Percentiles rank a stretch among this genome's conserved stretches.
Evolutionary conservation across 2,113 vertebrate genomes (phyloP).

Genomic region (Athene cunicularia): DNA sequence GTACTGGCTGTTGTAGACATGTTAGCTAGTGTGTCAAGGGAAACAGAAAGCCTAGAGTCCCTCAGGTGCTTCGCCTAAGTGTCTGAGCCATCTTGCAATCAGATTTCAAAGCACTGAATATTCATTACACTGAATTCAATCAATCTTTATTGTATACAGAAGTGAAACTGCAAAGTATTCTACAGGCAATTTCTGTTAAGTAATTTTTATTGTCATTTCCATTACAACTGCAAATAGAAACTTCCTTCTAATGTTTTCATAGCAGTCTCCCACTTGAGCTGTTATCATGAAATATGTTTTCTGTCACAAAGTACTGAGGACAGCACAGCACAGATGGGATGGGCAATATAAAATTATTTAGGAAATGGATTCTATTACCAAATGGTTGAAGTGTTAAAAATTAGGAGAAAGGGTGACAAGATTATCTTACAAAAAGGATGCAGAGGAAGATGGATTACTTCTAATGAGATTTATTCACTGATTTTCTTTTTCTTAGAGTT

Average conservation of each 20-base stretch:
- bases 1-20: neutral
- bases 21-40: neutral
- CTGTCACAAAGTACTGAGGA: neutral
- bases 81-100: neutral
- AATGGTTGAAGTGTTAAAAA: constrained; percentile 1
- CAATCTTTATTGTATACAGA: neutral
- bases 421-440: constrained; percentile 1
- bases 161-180: neutral
- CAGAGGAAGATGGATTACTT: neutral
- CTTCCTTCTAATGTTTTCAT: neutral
- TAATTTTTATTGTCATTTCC: constrained; percentile 40
- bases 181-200: neutral
- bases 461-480: constrained; percentile 10
- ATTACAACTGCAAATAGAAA: constrained; percentile 22
- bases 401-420: neutral
- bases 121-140: neutral
- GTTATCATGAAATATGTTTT: constrained; percentile 4
- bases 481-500: neutral
- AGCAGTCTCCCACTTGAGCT: constrained; percentile 24
- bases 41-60: neutral
- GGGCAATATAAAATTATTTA: constrained; percentile 21
- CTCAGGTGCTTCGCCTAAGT: neutral
- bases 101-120: constrained; percentile 22
- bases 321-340: neutral
- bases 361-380: constrained; percentile 28